Evolutionary conservation across 1,140 invertebrate genomes (phyloP).

Genomic region (Mylabris phalerata): DNA sequence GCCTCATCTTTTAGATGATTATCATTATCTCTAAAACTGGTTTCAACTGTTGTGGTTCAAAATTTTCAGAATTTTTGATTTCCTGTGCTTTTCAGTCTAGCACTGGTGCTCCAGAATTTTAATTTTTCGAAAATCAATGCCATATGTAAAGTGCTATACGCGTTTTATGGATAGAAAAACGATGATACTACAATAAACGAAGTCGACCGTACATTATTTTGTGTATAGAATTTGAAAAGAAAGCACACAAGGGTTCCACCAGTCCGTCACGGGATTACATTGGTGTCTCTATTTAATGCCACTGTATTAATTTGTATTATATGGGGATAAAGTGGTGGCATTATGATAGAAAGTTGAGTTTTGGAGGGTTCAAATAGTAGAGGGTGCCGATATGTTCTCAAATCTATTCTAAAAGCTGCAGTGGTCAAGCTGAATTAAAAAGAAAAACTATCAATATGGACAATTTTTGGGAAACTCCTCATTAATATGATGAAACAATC

Average conservation of each 20-base stretch:
- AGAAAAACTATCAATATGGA: too few species aligned
- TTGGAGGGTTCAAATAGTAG: constrained; percentile 2
- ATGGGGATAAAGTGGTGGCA: constrained; percentile 35
- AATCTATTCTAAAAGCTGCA: constrained; percentile 4
- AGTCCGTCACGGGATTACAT: constrained; percentile 27
- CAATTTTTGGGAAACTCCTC: too few species aligned
- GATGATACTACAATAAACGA: neutral
- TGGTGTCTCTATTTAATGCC: constrained; percentile 35
- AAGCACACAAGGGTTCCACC: constrained; percentile 3
- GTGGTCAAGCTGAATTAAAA: constrained; percentile 37
- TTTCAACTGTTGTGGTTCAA: too few species aligned
- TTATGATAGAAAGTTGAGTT: constrained; percentile 33
- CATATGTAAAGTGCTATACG: constrained; percentile 16
- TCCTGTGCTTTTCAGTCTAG: too few species aligned
- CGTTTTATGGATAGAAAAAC: neutral
- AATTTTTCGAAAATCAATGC: constrained; percentile 4
- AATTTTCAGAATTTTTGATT: too few species aligned
- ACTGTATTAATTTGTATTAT: constrained; percentile 40
- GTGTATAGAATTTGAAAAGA: neutral
- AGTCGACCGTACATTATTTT: neutral
- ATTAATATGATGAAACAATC: too few species aligned
- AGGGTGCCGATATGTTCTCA: constrained; percentile 15
- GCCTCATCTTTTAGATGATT: too few species aligned
- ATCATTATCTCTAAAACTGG: too few species aligned
- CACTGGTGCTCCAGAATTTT: too few species aligned